Evolutionary conservation across 2,113 vertebrate genomes (phyloP).

Genomic region (Elephas maximus): DNA sequence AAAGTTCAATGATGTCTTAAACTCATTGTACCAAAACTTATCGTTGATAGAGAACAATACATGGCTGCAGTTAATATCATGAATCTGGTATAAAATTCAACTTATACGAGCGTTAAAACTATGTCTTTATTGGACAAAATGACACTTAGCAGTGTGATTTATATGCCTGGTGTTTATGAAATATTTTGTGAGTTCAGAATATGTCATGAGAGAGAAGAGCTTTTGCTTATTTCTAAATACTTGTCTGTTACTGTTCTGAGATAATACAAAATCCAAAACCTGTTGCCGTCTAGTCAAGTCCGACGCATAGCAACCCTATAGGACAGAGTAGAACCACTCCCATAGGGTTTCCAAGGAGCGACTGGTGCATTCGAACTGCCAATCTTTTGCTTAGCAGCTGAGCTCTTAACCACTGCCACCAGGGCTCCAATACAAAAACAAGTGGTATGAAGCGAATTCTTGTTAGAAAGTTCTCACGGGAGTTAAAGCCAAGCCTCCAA

Average conservation of each 20-base stretch:
- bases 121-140: slow-evolving; percentile 52
- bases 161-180: background rate
- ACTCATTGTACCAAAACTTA: slow-evolving; percentile 52
- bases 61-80: slow-evolving; percentile 31
- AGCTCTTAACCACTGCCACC: too few relatives aligned
- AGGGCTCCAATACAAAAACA: background rate
- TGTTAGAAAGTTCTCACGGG: background rate
- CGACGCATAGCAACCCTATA: too few relatives aligned
- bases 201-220: background rate
- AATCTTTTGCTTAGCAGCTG: too few relatives aligned
- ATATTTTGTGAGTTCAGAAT: background rate
- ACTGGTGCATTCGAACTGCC: too few relatives aligned
- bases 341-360: too few relatives aligned
- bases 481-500: background rate
- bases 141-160: background rate
- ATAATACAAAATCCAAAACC: background rate
- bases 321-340: too few relatives aligned
- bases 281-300: too few relatives aligned
- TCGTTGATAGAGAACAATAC: background rate
- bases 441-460: background rate
- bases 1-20: slow-evolving; percentile 70
- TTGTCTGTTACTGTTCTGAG: background rate
- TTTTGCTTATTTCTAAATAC: background rate
- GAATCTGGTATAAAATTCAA: slow-evolving; percentile 48
- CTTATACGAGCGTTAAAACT: slow-evolving; percentile 43